Base-by-base conservation (phyloP, 2,888 invertebrate genomes). In the Stenodema calcarata region DNA sequence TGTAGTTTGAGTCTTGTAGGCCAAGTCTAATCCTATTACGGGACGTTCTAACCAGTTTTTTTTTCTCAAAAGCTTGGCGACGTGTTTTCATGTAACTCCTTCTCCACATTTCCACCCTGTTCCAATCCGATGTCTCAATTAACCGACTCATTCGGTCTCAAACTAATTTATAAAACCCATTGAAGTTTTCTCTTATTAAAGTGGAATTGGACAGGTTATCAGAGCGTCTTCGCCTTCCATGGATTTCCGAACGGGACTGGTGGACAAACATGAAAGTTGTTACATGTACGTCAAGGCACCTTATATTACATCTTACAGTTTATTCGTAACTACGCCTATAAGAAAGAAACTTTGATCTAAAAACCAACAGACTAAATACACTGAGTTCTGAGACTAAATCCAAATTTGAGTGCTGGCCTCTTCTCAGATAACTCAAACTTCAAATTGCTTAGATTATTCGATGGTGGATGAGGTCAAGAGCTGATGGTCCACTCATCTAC, bases 1-100 rank as follows among this genome's bases (percentile, higher is more conserved):
- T 83, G 83, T 83, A 83, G 83, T 44, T 69, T 83, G 18, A 54
- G 70, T 70, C 83, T 83, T 83, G 83, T 83, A 83, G 69, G 30
- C 83, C 69, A 69, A 83, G 70, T 83, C 73, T 83, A 83, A 83
- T 83, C 83, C 83, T 83, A 73, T 83, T 83, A 83, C 70, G 54
- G 73, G 18, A 80, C 50, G 54, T 54, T 44, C 80, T 16, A 50
- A 80, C 80, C 80, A 80, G 80, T 80, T 80, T 80, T 80, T 47
- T 44, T 42, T 23, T n/a, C n/a, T n/a, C n/a, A n/a, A 79, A 79
- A 79, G 79, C 47, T 80, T 50, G 80, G 44, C 28, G 80, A 80
- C 80, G 23, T 80, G 80, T 80, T 80, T 27, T 50, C 54, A 47
- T 80, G 80, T 80, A 7, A 62, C 62, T n/a, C 27, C 50, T 23